Percentiles rank a stretch among this genome's conserved stretches.
phyloP scores from a whole-genome alignment of 2,797 vertebrate genomes.

The Petrocephalus sullivani region DNA sequence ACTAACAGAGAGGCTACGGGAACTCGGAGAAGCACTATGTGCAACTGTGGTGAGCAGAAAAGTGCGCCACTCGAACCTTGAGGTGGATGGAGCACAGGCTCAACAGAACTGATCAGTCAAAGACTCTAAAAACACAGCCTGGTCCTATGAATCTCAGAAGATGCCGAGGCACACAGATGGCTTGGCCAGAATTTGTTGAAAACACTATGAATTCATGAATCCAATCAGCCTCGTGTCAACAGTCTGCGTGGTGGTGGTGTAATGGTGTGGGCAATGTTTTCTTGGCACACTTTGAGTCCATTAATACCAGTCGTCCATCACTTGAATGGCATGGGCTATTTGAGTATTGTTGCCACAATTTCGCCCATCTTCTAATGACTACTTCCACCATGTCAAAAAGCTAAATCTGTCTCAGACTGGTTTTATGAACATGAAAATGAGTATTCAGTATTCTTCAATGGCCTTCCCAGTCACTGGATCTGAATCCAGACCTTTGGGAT shows the following conservation, averaged over 20 bases:
- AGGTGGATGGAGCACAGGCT: neutral
- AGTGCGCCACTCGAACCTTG: neutral
- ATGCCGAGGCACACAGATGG: neutral
- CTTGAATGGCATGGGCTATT: neutral
- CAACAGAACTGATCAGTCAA: neutral
- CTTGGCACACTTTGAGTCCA: neutral
- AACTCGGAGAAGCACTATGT: neutral
- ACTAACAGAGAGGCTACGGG: neutral
- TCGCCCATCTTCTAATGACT: neutral
- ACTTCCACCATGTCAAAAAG: neutral
- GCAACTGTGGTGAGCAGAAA: neutral
- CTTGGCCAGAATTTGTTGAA: neutral
- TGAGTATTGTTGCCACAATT: neutral
- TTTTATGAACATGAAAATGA: neutral
- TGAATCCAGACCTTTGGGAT: neutral
- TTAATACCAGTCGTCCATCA: neutral
- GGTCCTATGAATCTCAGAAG: neutral
- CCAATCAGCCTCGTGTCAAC: neutral
- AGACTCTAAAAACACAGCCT: neutral
- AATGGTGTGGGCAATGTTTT: neutral
- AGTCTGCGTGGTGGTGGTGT: neutral
- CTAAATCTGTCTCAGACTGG: neutral
- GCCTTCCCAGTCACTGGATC: neutral
- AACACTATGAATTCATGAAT: neutral
- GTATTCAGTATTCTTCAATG: neutral